Percentiles rank a stretch among this genome's conserved stretches.
Conservation (phyloP, 2,888 invertebrate species). For the Metalampra italica region DNA sequence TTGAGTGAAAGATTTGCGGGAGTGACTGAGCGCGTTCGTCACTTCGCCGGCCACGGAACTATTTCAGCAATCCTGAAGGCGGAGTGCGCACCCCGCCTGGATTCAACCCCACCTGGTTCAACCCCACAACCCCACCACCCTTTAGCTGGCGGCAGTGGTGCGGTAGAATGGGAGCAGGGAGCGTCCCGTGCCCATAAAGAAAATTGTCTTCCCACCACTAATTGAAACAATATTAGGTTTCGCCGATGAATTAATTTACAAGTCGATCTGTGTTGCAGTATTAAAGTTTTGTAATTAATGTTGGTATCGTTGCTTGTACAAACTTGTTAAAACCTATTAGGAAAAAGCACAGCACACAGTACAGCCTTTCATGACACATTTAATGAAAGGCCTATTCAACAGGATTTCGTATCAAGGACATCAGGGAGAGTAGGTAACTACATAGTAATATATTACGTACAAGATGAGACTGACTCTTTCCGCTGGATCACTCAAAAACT, state of each 20-base stretch:
- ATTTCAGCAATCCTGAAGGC: conserved; percentile 45
- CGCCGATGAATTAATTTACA: conserved; percentile 7
- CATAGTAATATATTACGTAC: too few species aligned
- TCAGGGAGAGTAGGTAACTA: too few species aligned
- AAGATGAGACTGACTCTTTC: too few species aligned
- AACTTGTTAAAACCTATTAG: too few species aligned
- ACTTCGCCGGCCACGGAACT: conserved; percentile 42
- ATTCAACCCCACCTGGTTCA: conserved; percentile 13
- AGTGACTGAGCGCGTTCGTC: conserved; percentile 37
- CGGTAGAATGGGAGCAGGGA: conserved; percentile 67
- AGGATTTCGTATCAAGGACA: too few species aligned
- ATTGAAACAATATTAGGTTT: conserved; percentile 69
- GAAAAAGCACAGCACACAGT: too few species aligned
- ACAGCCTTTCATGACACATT: too few species aligned
- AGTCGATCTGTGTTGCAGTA: not conserved
- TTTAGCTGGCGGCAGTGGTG: conserved; percentile 50
- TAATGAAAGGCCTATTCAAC: too few species aligned
- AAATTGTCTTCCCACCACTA: conserved; percentile 66
- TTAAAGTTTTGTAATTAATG: not conserved
- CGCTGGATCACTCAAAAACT: too few species aligned
- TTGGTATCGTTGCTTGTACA: not conserved
- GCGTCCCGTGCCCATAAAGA: conserved; percentile 70
- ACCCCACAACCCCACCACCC: conserved; percentile 42
- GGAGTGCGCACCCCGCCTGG: not conserved
- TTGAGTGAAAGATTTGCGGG: not conserved